phyloP scores from a whole-genome alignment of 2,113 vertebrate genomes.

The Lepus europaeus region DNA sequence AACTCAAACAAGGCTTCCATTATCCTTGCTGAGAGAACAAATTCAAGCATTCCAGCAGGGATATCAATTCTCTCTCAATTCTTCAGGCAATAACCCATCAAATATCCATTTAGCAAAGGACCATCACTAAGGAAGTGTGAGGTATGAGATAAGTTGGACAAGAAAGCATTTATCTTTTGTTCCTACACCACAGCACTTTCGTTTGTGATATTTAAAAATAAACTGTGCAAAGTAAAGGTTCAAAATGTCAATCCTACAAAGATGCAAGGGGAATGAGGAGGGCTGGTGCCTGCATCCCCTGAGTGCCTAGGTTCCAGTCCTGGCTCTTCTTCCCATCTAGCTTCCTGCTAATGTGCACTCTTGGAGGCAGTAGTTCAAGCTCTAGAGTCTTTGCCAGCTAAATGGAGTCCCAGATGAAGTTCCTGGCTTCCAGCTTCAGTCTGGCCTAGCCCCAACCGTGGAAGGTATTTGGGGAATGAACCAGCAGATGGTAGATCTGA shows the following conservation, averaged over 20 bases:
- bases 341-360: too few relatives aligned
- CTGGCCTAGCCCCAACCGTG: too few relatives aligned
- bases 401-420: too few relatives aligned
- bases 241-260: not conserved
- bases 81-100: not conserved
- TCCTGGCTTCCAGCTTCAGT: too few relatives aligned
- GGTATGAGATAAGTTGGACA: not conserved
- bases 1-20: not conserved
- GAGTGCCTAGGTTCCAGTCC: too few relatives aligned
- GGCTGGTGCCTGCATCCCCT: too few relatives aligned
- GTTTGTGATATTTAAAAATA: not conserved
- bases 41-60: not conserved
- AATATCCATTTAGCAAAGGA: not conserved
- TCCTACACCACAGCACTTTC: not conserved
- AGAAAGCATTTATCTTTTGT: not conserved
- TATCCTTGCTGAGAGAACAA: not conserved
- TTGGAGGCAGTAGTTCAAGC: too few relatives aligned
- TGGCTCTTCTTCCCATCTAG: too few relatives aligned
- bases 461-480: too few relatives aligned
- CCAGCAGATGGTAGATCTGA: not conserved
- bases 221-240: not conserved
- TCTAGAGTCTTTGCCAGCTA: too few relatives aligned
- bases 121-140: not conserved
- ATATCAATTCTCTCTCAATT: rapidly evolving
- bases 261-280: not conserved